These are phyloP conservation scores for Ornithorhynchus anatinus DNA, from an alignment of 2,113 vertebrate genomes.

Conservation along the genomic window DNA sequence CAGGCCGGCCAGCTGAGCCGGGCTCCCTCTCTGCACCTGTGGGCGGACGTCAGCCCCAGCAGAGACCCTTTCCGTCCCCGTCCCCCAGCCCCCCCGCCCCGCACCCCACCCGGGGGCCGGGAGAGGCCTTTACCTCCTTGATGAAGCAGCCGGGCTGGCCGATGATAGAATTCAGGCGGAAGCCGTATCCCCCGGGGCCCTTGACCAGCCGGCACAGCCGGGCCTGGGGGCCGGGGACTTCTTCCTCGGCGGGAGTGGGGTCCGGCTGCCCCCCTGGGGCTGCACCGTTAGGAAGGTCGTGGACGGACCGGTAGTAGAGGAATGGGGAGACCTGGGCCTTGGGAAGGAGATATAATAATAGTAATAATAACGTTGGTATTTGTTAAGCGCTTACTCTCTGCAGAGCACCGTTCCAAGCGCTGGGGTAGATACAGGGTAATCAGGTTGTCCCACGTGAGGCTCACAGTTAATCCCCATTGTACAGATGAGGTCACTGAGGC, in stretches of 20 bases:
- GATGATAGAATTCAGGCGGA: conserved; percentile 84
- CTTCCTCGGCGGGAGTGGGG: conserved; percentile 4
- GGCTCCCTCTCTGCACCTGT: conserved; percentile 80
- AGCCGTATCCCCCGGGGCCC: conserved; percentile 82
- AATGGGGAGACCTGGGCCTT: conserved; percentile 86
- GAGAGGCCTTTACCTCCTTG: conserved; percentile 76
- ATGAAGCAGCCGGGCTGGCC: conserved; percentile 80
- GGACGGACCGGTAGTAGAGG: conserved; percentile 76
- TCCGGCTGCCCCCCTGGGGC: neutral
- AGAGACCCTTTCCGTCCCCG: too few species aligned
- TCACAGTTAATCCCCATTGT: too few species aligned
- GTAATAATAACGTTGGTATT: too few species aligned
- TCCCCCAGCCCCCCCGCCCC: neutral
- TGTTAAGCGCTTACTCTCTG: too few species aligned
- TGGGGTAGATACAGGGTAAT: too few species aligned
- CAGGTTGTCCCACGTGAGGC: too few species aligned
- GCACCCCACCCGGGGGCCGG: neutral
- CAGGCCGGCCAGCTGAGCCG: conserved; percentile 81
- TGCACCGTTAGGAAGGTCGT: conserved; percentile 35
- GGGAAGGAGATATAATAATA: neutral
- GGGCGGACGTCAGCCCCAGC: too few species aligned
- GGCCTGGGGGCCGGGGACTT: conserved; percentile 70
- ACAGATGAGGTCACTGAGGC: too few species aligned
- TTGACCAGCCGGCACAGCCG: conserved; percentile 85
- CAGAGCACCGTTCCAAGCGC: too few species aligned